Percentiles rank a stretch among this genome's conserved stretches.
These are phyloP conservation scores for Drosophila truncata DNA, from an alignment of 1,140 invertebrate genomes.

Conservation along the genomic window DNA sequence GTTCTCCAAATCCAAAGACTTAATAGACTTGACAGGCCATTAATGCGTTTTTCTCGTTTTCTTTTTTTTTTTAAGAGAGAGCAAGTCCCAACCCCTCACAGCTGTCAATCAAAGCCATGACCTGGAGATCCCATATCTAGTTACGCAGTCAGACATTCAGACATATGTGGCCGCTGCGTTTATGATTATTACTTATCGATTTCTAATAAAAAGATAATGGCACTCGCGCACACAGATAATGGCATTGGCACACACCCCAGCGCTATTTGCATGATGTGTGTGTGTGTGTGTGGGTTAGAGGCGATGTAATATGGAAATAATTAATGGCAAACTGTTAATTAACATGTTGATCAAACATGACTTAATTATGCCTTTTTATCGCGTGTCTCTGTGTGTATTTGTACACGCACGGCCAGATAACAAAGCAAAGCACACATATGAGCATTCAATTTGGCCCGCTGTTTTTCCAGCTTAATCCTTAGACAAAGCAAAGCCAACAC, in stretches of 20 bases:
- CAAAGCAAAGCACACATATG: conserved; percentile 47
- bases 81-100: conserved; percentile 26
- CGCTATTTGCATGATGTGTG: conserved; percentile 14
- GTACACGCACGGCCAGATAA: conserved; percentile 35
- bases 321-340: conserved; percentile 81
- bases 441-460: conserved; percentile 65
- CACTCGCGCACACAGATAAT: conserved; percentile 15
- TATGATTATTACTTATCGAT: conserved; percentile 60
- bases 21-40: conserved; percentile 46
- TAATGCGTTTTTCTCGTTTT: conserved; percentile 27
- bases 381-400: conserved; percentile 46
- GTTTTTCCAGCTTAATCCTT: conserved; percentile 76
- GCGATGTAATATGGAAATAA: conserved; percentile 75
- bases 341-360: conserved; percentile 82
- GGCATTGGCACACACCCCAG: conserved; percentile 8
- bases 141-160: conserved; percentile 31
- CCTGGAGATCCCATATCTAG: conserved; percentile 30
- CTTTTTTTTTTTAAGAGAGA: neutral
- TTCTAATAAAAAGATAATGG: conserved; percentile 65
- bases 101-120: conserved; percentile 70
- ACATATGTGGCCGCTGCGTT: conserved; percentile 24
- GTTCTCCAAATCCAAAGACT: conserved; percentile 25
- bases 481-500: conserved; percentile 69
- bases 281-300: conserved; percentile 1
- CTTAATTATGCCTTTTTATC: conserved; percentile 79